Evolutionary conservation across 2,888 invertebrate genomes (phyloP), one percentile per base, ranked within the genome.

Genomic region (Yponomeuta malinellus): DNA sequence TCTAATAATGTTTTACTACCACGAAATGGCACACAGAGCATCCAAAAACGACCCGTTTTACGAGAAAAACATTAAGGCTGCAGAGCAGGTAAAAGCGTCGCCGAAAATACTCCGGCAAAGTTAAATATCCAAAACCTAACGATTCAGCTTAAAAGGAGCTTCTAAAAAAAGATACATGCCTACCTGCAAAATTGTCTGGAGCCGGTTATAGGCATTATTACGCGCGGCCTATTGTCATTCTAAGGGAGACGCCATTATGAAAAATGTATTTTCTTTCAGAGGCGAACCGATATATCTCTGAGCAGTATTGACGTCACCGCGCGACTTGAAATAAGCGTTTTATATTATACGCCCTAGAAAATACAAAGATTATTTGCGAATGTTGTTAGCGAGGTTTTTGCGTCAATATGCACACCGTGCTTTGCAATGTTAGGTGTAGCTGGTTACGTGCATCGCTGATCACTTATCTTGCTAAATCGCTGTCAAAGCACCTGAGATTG

Each of bases 241-340:
- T 15, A 59, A 15, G 52, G 52, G 52, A 59, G 52, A 59, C 10
- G 63, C 73, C 72, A 75, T 82, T 78, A 80, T 83, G 80, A 82
- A 84, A 83, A 83, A 84, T 83, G 78, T 79, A 81, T 86, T 83
- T 85, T 83, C 81, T 82, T 84, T 84, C 78, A 78, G 77, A 76
- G 78, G 63, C 68, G 72, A 71, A 15, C 76, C 78, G 78, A 76
- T 33, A 76, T 33, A 23, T 76, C 76, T 77, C 75, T 76, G 75
- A 77, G 75, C 74, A 74, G 72, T 75, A 73, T 78, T 86, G 83
- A 86, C 86, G 84, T 85, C 83, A 86, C 79, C 76, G 74, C 73
- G 75, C 74, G 74, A 52, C 74, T 72, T 74, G 73, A 76, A 76
- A 77, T 74, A 73, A 66, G 71, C 71, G 70, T 67, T 70, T 71